Evolutionary conservation across 2,888 invertebrate species (phyloP), one percentile per base, ranked within the genome.

Genomic region (Orchestes rusci): DNA sequence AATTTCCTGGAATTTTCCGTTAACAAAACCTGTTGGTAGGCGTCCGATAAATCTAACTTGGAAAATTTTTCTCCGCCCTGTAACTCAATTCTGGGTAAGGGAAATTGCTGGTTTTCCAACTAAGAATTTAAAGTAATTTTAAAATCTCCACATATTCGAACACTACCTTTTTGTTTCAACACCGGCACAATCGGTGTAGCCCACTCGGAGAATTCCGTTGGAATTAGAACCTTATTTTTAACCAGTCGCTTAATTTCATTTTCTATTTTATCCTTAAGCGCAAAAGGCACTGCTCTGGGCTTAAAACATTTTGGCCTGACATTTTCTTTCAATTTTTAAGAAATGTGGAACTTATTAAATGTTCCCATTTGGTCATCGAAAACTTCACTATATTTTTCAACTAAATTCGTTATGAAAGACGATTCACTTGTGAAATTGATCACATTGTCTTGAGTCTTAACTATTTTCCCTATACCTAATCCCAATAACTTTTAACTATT

Each of bases 261-360:
- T 17, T 39, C 18, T n/a, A 39, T 4, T 31, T 23, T 18, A 8
- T 29, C 30, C 19, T 31, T 39, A 12, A 39, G 18, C 3, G 39
- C 31, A 30, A 18, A 39, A 12, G 39, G 39, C 18, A 39, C 17
- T 18, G 18, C 30, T 10, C 23, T 23, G 7, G 31, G 18, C 16
- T 15, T 16, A 12, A 23, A 27, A 39, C 29, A 39, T 18, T 16
- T 39, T 13, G 39, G 39, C 15, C 19, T 12, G 13, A 31, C 19
- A 12, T 13, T 15, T 18, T 30, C 30, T 23, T 39, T 39, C 16
- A 37, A 8, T 37, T 27, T 13, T 27, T 27, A 27, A 4, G 32
- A 29, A 34, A 27, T 8, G 7, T 23, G 23, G 28, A 37, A 37
- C 36, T 42, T 50, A 29, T 42, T 50, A 23, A 50, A 50, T 2